phyloP scores from a whole-genome alignment of 2,113 vertebrate genomes.

The Oncorhynchus clarkii region DNA sequence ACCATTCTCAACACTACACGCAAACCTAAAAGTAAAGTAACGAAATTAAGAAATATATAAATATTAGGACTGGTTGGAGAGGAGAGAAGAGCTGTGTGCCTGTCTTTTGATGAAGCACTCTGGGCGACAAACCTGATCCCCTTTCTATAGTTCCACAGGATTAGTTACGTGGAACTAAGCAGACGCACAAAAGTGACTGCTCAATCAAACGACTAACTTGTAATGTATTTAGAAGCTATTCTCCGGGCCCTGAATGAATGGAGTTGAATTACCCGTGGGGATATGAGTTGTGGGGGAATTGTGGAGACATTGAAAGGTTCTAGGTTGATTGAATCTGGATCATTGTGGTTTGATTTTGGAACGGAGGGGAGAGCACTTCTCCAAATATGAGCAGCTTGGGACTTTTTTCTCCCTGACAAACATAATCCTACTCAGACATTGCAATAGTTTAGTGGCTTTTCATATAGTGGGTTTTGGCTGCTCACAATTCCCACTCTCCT shows the following conservation, averaged over 20 bases:
- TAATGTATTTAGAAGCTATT: background rate
- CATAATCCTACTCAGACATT: slow-evolving; percentile 62
- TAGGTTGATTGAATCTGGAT: background rate
- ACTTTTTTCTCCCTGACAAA: slow-evolving; percentile 45
- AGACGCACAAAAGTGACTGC: slow-evolving; percentile 22
- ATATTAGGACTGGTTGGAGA: slow-evolving; percentile 7
- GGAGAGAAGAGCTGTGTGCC: slow-evolving; percentile 17
- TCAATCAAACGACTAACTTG: background rate
- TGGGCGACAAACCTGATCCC: slow-evolving; percentile 30
- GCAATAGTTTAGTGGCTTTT: slow-evolving; percentile 64
- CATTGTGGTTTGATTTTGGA: background rate
- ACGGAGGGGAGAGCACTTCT: slow-evolving; percentile 5
- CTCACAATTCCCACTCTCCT: slow-evolving; percentile 46
- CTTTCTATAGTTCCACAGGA: slow-evolving; percentile 41
- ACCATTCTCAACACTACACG: no score
- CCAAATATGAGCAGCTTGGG: slow-evolving; percentile 32
- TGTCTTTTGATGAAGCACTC: slow-evolving; percentile 23
- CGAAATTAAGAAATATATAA: no score
- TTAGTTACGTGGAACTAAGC: slow-evolving; percentile 54
- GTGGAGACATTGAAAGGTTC: background rate
- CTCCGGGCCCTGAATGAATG: background rate
- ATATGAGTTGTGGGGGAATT: background rate
- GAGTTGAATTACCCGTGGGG: background rate
- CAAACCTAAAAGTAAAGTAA: no score
- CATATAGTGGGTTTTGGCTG: slow-evolving; percentile 50